Conservation (phyloP, 2,797 vertebrate species). For the Perodicticus potto region DNA sequence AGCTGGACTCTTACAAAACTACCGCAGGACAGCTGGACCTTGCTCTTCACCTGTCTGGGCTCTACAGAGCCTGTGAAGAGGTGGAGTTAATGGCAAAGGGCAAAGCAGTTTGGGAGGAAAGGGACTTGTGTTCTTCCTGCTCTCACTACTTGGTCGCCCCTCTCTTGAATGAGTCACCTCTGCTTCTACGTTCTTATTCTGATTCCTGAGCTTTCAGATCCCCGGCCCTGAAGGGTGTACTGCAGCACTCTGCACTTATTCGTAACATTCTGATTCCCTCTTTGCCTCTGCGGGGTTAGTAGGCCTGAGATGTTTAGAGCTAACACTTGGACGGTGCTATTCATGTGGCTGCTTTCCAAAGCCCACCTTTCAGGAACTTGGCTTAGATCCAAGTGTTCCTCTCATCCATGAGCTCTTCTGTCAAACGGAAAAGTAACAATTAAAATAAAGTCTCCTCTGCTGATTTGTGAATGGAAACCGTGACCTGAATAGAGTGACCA, state of each 20-base stretch:
- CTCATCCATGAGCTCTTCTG: constrained; percentile 28
- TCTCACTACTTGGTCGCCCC: background rate
- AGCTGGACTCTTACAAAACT: background rate
- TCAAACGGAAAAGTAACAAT: constrained; percentile 20
- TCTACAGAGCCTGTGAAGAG: background rate
- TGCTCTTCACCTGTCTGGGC: background rate
- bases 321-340: background rate
- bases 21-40: background rate
- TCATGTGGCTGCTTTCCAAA: constrained; percentile 15
- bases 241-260: background rate
- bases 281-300: background rate
- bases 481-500: background rate
- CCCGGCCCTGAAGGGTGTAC: background rate
- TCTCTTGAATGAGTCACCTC: background rate
- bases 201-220: background rate
- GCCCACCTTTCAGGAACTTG: background rate
- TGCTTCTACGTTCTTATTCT: background rate
- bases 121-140: background rate
- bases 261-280: background rate
- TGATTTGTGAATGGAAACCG: constrained; percentile 52
- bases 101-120: background rate
- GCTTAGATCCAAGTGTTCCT: background rate
- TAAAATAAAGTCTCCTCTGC: background rate
- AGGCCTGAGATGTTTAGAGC: background rate
- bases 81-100: background rate